A percentile compares a stretch with the other conserved stretches of the same genome.
phyloP scores from a whole-genome alignment of 2,888 invertebrate genomes.

The Tricholauxania praeusta region DNA sequence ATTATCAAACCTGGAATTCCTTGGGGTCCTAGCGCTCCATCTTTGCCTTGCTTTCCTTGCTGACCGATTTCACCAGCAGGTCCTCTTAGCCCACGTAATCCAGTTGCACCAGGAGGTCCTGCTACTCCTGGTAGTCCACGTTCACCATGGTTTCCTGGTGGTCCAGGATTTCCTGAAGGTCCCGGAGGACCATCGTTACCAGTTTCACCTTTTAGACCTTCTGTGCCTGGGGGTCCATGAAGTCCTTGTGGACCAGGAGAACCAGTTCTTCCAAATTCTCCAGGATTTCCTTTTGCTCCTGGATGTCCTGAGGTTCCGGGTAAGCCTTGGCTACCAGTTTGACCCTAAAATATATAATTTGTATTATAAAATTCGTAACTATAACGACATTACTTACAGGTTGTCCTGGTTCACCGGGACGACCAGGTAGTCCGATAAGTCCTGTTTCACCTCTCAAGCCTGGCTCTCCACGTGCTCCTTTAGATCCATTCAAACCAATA shows the following conservation, averaged over 20 bases:
- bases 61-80: constrained; percentile 75
- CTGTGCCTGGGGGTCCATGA: constrained; percentile 78
- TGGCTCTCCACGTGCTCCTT: constrained; percentile 81
- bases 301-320: constrained; percentile 77
- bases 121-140: constrained; percentile 57
- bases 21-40: constrained; percentile 75
- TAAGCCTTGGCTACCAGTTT: constrained; percentile 77
- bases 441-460: constrained; percentile 83
- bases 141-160: constrained; percentile 72
- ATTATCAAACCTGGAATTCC: constrained; percentile 44
- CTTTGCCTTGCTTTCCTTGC: constrained; percentile 79
- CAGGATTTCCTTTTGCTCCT: constrained; percentile 78
- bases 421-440: constrained; percentile 80
- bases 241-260: constrained; percentile 76
- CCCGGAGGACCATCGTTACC: constrained; percentile 79
- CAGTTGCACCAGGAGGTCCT: constrained; percentile 56
- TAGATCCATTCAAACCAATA: constrained; percentile 75
- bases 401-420: constrained; percentile 81
- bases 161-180: constrained; percentile 67
- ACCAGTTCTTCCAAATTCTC: constrained; percentile 79
- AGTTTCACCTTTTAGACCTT: constrained; percentile 82
- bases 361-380: background rate
- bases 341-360: constrained; percentile 71
- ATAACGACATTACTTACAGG: constrained; percentile 69
- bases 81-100: constrained; percentile 70